A percentile compares a stretch with the other conserved stretches of the same genome.
These are phyloP conservation scores for Holotrichia oblita DNA, from an alignment of 1,140 invertebrate genomes.

Conservation along the genomic window DNA sequence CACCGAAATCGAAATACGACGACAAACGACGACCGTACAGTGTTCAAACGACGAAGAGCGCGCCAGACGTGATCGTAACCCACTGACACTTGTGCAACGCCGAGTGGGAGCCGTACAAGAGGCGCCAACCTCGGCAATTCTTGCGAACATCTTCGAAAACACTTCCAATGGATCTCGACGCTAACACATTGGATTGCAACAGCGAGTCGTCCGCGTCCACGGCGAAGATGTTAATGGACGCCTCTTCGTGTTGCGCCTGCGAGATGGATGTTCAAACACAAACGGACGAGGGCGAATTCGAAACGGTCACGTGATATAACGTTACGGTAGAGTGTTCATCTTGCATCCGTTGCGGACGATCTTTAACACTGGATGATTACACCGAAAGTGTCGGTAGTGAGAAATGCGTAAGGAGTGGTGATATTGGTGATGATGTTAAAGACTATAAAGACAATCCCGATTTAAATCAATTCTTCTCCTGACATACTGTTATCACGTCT, in stretches of 20 bases:
- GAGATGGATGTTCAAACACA: neutral
- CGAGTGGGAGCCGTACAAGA: slow-evolving; percentile 68
- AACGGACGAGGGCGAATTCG: neutral
- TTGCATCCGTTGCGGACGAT: neutral
- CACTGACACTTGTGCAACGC: slow-evolving; percentile 72
- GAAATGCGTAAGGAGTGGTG: neutral
- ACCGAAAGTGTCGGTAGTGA: neutral
- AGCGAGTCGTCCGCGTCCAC: neutral
- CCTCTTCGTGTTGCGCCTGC: neutral
- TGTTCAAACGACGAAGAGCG: slow-evolving; percentile 82
- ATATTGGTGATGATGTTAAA: neutral
- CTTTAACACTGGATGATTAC: neutral
- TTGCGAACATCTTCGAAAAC: slow-evolving; percentile 51
- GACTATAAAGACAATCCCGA: neutral
- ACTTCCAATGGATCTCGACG: slow-evolving; percentile 44
- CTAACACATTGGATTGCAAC: neutral
- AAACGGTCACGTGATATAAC: slow-evolving; percentile 16
- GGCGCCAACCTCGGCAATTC: slow-evolving; percentile 65
- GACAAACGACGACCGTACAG: slow-evolving; percentile 68
- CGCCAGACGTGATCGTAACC: slow-evolving; percentile 86
- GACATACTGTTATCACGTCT: neutral
- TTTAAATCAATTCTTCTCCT: neutral
- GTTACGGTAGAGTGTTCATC: neutral
- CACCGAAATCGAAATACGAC: slow-evolving; percentile 26
- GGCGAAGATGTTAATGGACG: neutral